A percentile compares a stretch with the other conserved stretches of the same genome.
Evolutionary conservation across 2,888 invertebrate species (phyloP).

Genomic region (Luperina testacea): DNA sequence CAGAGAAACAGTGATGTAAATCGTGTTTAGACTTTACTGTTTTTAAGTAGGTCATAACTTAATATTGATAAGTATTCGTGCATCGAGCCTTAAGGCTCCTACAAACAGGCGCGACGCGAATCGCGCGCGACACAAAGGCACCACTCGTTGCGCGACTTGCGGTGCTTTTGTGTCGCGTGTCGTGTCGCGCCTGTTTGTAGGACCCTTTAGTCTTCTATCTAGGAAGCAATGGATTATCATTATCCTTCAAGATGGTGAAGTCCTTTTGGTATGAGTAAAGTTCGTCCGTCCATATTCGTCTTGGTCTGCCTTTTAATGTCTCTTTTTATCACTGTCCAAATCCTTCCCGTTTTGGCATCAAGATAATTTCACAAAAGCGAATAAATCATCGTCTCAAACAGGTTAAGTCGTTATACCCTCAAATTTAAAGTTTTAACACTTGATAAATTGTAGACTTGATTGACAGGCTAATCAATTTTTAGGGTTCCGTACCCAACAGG

Average conservation of each 20-base stretch:
- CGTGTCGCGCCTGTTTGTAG: too few species aligned
- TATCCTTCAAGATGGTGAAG: neutral
- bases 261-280: neutral
- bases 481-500: neutral
- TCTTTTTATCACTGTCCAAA: slow-evolving; percentile 35
- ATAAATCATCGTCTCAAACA: slow-evolving; percentile 43
- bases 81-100: neutral
- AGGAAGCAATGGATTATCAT: neutral
- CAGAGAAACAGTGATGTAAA: slow-evolving; percentile 5
- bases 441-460: slow-evolving; percentile 61
- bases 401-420: slow-evolving; percentile 17
- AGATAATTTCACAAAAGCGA: slow-evolving; percentile 31
- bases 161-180: too few species aligned
- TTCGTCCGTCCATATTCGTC: neutral
- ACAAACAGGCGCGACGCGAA: too few species aligned
- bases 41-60: neutral
- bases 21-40: slow-evolving; percentile 13
- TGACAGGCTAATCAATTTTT: slow-evolving; percentile 63
- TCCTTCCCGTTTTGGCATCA: slow-evolving; percentile 21
- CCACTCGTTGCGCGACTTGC: too few species aligned
- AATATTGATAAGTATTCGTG: neutral
- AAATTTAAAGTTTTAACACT: slow-evolving; percentile 44
- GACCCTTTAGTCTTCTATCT: neutral
- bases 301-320: neutral
- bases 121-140: too few species aligned